Evolutionary conservation across 2,888 invertebrate genomes (phyloP).

Genomic region (Drosophila conformis): DNA sequence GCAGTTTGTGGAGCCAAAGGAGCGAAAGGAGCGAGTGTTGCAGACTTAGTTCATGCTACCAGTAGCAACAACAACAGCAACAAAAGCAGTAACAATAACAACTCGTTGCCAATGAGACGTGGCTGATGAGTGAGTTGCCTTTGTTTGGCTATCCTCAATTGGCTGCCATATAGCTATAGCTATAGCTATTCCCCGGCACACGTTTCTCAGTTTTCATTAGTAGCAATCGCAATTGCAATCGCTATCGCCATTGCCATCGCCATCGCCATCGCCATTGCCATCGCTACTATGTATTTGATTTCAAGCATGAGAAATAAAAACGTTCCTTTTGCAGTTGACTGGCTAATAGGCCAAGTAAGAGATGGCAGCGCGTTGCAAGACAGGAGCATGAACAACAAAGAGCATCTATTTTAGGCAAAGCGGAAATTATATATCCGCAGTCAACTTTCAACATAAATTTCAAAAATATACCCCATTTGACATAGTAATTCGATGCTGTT

Average conservation of each 20-base stretch:
- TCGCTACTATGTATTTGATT: constrained; percentile 13
- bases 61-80: constrained; percentile 20
- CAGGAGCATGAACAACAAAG: not conserved
- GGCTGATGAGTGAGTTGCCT: constrained; percentile 63
- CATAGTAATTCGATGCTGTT: not conserved
- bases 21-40: not conserved
- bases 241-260: constrained; percentile 8
- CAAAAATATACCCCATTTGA: not conserved
- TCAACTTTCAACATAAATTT: not conserved
- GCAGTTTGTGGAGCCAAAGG: constrained; percentile 4
- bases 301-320: constrained; percentile 43
- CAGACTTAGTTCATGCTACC: constrained; percentile 3
- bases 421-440: not conserved
- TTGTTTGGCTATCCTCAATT: constrained; percentile 60
- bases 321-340: constrained; percentile 20
- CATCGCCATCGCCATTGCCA: constrained; percentile 28
- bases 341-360: constrained; percentile 29
- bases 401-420: not conserved
- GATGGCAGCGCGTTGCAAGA: not conserved
- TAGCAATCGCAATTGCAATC: constrained; percentile 34
- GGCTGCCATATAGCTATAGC: constrained; percentile 27
- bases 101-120: constrained; percentile 75
- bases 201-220: constrained; percentile 70
- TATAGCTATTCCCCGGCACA: constrained; percentile 38
- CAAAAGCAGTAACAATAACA: constrained; percentile 27